These are phyloP conservation scores for Sebastes matsubarae DNA, from an alignment of 2,797 vertebrate species.

Conservation along the genomic window DNA sequence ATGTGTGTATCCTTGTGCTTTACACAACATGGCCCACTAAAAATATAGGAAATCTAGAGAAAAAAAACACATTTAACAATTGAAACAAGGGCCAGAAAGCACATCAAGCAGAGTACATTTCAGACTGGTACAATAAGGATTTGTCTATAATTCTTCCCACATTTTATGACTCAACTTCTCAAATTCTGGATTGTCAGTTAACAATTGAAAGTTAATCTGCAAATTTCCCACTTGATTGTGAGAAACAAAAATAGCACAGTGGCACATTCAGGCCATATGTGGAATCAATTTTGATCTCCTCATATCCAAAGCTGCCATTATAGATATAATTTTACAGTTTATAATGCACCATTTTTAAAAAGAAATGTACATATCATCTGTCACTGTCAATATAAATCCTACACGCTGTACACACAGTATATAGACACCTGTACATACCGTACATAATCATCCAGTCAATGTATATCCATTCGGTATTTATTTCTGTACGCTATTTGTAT, in stretches of 20 bases:
- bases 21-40: background rate
- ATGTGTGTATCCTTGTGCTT: background rate
- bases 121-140: background rate
- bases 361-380: too few relatives aligned
- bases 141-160: background rate
- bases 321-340: background rate
- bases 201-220: too few relatives aligned
- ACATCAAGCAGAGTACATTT: background rate
- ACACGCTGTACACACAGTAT: background rate
- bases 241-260: background rate
- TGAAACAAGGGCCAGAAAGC: background rate
- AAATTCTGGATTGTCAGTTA: too few relatives aligned
- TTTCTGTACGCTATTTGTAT: background rate
- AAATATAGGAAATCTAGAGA: background rate
- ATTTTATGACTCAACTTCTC: background rate
- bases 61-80: background rate
- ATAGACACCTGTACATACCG: background rate
- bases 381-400: too few relatives aligned
- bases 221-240: too few relatives aligned
- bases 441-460: background rate
- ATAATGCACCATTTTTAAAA: too few relatives aligned
- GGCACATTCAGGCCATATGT: background rate
- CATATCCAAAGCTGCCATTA: too few relatives aligned
- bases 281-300: background rate
- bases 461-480: background rate